These are phyloP conservation scores for Homalodisca vitripennis DNA, from an alignment of 1,140 invertebrate species.

Conservation along the genomic window DNA sequence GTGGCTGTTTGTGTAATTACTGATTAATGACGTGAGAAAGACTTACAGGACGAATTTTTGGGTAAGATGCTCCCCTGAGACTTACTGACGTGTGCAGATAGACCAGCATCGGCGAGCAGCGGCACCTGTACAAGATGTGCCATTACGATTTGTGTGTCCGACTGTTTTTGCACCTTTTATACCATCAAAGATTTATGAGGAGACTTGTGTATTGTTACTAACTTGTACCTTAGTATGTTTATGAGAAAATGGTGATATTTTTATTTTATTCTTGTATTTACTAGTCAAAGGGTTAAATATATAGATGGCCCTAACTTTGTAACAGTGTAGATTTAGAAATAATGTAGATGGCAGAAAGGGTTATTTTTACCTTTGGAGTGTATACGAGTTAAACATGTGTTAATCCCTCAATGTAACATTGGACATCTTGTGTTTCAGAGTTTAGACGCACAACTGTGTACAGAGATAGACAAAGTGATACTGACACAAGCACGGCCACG, in stretches of 20 bases:
- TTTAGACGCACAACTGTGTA: constrained; percentile 46
- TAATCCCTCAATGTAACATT: background rate
- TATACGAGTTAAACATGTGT: background rate
- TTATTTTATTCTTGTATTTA: background rate
- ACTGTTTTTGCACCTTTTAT: too few relatives aligned
- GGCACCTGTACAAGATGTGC: too few relatives aligned
- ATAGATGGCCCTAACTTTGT: background rate
- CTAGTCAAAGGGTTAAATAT: background rate
- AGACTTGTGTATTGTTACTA: too few relatives aligned
- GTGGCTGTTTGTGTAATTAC: too few relatives aligned
- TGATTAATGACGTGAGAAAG: too few relatives aligned
- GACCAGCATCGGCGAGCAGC: too few relatives aligned
- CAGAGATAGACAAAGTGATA: constrained; percentile 42
- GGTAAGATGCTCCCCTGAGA: too few relatives aligned
- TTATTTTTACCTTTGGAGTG: background rate
- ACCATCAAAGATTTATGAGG: too few relatives aligned
- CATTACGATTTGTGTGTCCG: too few relatives aligned
- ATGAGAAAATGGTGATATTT: background rate
- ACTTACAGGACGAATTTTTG: too few relatives aligned
- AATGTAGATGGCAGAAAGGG: background rate
- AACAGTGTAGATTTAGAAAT: background rate
- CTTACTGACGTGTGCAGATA: too few relatives aligned
- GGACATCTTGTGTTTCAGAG: constrained; percentile 40
- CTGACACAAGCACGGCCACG: background rate
- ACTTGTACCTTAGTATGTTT: too few relatives aligned